Evolutionary conservation across 2,113 vertebrate species (phyloP).

Genomic region (Podarcis muralis): DNA sequence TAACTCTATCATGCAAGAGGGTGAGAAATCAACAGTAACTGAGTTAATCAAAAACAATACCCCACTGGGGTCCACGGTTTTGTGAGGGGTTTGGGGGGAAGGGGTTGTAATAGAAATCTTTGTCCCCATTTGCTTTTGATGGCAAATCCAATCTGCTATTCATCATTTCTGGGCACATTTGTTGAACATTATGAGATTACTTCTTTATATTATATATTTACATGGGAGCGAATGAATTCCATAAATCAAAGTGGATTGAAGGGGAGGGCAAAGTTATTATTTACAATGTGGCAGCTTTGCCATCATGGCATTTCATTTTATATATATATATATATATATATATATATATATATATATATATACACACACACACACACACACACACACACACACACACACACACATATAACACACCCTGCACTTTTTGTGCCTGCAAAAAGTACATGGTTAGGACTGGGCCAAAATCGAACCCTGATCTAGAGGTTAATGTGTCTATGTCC

Average conservation of each 20-base stretch:
- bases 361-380: too few relatives aligned
- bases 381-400: too few relatives aligned
- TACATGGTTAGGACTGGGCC: not conserved
- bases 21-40: constrained; percentile 12
- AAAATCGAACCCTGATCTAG: not conserved
- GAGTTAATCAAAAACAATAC: constrained; percentile 20
- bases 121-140: not conserved
- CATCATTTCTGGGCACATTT: not conserved
- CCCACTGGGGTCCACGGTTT: not conserved
- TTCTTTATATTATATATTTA: constrained; percentile 11
- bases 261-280: not conserved
- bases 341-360: not conserved
- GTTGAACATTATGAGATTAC: not conserved
- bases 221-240: constrained; percentile 18
- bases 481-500: too few relatives aligned
- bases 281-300: not conserved
- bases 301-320: not conserved
- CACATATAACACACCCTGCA: too few relatives aligned
- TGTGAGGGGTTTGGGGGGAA: not conserved
- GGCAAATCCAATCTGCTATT: not conserved
- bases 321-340: not conserved
- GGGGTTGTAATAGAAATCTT: not conserved
- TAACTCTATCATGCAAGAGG: not conserved
- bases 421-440: not conserved
- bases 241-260: not conserved